Evolutionary conservation across 2,888 invertebrate genomes (phyloP).

Genomic region (Nephrocerus scutellatus): DNA sequence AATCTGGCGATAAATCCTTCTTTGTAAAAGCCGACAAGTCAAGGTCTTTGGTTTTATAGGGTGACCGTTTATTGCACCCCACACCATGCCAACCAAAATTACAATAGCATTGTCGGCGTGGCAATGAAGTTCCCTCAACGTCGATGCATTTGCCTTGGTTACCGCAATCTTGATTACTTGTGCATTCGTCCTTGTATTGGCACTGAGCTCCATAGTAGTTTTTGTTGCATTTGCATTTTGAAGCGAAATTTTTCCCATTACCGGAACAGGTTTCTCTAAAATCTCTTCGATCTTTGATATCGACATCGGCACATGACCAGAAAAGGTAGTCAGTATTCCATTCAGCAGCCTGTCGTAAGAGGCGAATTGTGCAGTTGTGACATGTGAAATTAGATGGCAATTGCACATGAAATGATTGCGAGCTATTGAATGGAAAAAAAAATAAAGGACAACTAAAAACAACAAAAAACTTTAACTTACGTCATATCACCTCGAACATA

Average conservation of each 20-base stretch:
- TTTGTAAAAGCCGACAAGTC: conserved; percentile 66
- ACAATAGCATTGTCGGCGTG: conserved; percentile 82
- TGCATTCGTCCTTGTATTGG: conserved; percentile 84
- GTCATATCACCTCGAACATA: conserved; percentile 78
- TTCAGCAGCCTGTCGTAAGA: conserved; percentile 85
- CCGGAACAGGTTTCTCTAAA: conserved; percentile 80
- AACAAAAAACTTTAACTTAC: conserved; percentile 62
- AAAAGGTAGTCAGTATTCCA: conserved; percentile 81
- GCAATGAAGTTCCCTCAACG: conserved; percentile 70
- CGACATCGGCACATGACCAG: conserved; percentile 94
- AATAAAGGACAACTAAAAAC: not conserved
- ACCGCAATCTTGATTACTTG: conserved; percentile 78
- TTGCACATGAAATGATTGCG: conserved; percentile 72
- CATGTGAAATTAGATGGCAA: conserved; percentile 79
- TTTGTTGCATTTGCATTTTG: conserved; percentile 73
- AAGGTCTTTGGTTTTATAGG: conserved; percentile 64
- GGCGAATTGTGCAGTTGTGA: conserved; percentile 79
- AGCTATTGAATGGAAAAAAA: conserved; percentile 50
- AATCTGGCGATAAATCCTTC: conserved; percentile 64
- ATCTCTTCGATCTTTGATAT: conserved; percentile 67
- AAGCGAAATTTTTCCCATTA: conserved; percentile 71
- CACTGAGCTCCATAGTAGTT: conserved; percentile 76
- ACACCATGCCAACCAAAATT: conserved; percentile 81
- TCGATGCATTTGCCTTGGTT: conserved; percentile 79
- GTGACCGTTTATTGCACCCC: conserved; percentile 73